These are phyloP conservation scores for Hestina assimilis DNA, from an alignment of 1,140 invertebrate species.

Conservation along the genomic window DNA sequence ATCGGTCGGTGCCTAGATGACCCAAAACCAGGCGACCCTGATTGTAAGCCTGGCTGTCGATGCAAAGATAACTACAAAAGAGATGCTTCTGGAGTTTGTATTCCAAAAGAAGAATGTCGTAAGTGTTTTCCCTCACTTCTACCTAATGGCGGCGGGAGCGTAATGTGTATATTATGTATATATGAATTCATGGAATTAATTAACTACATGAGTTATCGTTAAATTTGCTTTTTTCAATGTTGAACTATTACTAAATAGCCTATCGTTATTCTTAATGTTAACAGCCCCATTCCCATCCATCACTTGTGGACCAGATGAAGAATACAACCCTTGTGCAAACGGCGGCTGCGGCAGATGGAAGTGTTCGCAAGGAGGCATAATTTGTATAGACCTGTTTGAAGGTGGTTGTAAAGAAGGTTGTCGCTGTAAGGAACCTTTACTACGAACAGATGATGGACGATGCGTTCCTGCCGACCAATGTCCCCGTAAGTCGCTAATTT, in stretches of 20 bases:
- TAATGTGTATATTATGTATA: no score
- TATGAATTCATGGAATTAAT: not conserved
- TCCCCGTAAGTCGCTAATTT: no score
- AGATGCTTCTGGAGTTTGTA: constrained; percentile 9
- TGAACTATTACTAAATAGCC: no score
- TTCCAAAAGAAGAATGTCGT: constrained; percentile 22
- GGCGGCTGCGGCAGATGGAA: constrained; percentile 28
- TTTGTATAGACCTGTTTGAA: constrained; percentile 26
- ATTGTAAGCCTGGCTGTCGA: constrained; percentile 17
- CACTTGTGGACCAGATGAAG: constrained; percentile 13
- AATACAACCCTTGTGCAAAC: constrained; percentile 21
- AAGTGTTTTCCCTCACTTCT: not conserved
- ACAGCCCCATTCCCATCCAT: not conserved
- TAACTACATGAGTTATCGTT: no score
- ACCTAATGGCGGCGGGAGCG: not conserved
- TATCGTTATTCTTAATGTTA: not conserved
- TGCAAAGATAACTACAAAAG: constrained; percentile 12
- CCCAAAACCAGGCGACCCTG: constrained; percentile 1
- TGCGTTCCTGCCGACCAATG: not conserved
- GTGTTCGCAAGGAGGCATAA: constrained; percentile 17
- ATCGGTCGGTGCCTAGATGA: constrained; percentile 7
- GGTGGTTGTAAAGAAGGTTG: constrained; percentile 17
- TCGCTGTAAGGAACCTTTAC: not conserved
- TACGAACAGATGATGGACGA: not conserved
- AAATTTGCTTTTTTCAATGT: no score